Base-by-base conservation (phyloP, 2,113 vertebrate species). In the Salvelinus sp. region DNA sequence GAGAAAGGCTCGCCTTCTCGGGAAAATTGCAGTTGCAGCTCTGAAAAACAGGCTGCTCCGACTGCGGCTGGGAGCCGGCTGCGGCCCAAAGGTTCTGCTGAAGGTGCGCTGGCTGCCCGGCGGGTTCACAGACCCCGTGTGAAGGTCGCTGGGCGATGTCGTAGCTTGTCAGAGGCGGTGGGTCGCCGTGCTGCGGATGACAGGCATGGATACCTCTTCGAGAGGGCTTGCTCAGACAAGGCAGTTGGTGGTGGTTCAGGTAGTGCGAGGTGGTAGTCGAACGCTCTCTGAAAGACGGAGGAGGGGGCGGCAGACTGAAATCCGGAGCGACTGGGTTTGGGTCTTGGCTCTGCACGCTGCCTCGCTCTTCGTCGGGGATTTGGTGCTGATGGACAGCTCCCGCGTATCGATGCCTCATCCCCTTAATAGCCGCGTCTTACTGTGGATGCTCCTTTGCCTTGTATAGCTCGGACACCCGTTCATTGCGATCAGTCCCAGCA, bases 321-420 rank as follows among this genome's bases (percentile, higher is more conserved):
- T 90, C 85, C 48, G 90, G 87, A 70, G 87, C 74, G 80, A 74
- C 85, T 82, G 70, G 64, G 72, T 69, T 81, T 58, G 82, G 86
- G 74, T 88, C 86, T 86, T 76, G 83, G 88, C 62, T 88, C 81
- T 72, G 77, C 72, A 38, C 50, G 78, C 78, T 82, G 78, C 60
- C 81, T 77, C 30, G 88, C 83, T 88, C 79, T 27, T 77, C 80
- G 79, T 85, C 78, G 79, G 86, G 84, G 81, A 18, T 76, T 47
- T 82, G 93, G 88, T 90, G 88, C 87, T 93, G 91, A 77, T 87
- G 82, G 86, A 88, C 88, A 88, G 91, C 90, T 87, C 90, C 90
- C 86, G 90, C 86, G 91, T 83, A 88, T 79, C 90, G 91, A 90
- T 91, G 88, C 89, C 90, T 91, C 92, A 93, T 93, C 90, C 91